Evolutionary conservation across 2,888 invertebrate species (phyloP).

Genomic region (Plebejus anna): DNA sequence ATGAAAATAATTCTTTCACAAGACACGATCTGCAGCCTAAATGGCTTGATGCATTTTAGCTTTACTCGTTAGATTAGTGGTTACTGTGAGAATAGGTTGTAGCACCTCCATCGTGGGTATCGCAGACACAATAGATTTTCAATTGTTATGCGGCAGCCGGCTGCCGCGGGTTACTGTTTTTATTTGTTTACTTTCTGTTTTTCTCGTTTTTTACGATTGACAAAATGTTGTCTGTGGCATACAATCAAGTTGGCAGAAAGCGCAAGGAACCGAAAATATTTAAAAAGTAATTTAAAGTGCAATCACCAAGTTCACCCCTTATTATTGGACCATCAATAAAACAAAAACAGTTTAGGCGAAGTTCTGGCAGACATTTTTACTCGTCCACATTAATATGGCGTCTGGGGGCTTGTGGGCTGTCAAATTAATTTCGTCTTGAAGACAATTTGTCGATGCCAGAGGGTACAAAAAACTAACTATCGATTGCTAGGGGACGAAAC

Average conservation of each 20-base stretch:
- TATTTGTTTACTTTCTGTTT: not conserved
- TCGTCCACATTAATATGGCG: slow-evolving; percentile 75
- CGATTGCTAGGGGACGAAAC: slow-evolving; percentile 51
- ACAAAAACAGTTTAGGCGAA: slow-evolving; percentile 19
- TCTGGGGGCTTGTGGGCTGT: slow-evolving; percentile 69
- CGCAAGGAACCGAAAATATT: not conserved
- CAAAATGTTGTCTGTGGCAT: not conserved
- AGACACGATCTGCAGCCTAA: too few relatives aligned
- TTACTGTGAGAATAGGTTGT: too few relatives aligned
- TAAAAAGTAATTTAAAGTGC: slow-evolving; percentile 33
- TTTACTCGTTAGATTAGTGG: too few relatives aligned
- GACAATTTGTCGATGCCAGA: slow-evolving; percentile 73
- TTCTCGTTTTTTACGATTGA: not conserved
- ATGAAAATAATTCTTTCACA: too few relatives aligned
- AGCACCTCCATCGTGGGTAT: too few relatives aligned
- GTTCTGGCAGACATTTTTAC: slow-evolving; percentile 62
- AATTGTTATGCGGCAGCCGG: too few relatives aligned
- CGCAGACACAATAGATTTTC: too few relatives aligned
- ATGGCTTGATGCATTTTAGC: too few relatives aligned
- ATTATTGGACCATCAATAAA: slow-evolving; percentile 20
- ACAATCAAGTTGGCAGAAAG: too few relatives aligned
- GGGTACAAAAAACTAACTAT: slow-evolving; percentile 69
- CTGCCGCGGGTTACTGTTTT: not conserved
- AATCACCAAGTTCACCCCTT: not conserved
- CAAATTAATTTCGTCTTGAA: slow-evolving; percentile 79